A percentile compares a stretch with the other conserved stretches of the same genome.
Conservation (phyloP, 53 echinoderm and acorn worm genomes). For the Actinopyga echinites region DNA sequence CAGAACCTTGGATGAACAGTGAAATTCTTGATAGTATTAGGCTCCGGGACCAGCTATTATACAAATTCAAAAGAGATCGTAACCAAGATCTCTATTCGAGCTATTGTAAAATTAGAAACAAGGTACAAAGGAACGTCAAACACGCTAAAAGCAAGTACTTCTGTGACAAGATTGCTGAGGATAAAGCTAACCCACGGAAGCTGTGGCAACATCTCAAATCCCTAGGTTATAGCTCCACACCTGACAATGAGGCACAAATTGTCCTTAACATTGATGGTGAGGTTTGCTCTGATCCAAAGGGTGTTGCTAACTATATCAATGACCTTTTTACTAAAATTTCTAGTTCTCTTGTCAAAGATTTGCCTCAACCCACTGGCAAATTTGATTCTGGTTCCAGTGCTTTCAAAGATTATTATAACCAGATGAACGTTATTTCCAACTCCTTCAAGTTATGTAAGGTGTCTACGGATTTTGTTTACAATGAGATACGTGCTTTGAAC, state of each 20-base stretch:
- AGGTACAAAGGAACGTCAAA: too few species aligned
- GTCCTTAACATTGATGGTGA: slow-evolving; percentile 3
- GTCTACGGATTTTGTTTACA: slow-evolving; percentile 6
- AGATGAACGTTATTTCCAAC: not conserved
- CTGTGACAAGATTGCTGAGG: not conserved
- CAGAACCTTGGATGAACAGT: too few species aligned
- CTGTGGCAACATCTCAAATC: slow-evolving; percentile 9
- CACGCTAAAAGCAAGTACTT: not conserved
- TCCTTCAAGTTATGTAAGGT: not conserved
- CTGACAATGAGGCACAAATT: not conserved
- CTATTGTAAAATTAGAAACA: too few species aligned
- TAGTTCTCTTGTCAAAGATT: not conserved
- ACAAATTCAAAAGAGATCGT: too few species aligned
- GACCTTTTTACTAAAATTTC: not conserved
- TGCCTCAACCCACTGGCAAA: not conserved
- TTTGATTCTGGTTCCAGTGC: not conserved
- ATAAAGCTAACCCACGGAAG: not conserved
- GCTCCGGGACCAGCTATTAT: too few species aligned
- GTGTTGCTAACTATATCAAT: not conserved
- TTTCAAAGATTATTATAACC: not conserved
- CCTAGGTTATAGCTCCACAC: not conserved
- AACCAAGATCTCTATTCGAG: too few species aligned
- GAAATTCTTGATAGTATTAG: too few species aligned
- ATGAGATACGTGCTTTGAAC: slow-evolving; percentile 32
- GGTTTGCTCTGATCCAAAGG: not conserved